Conservation (phyloP, 2,113 vertebrate genomes). For the Neolamprologus cancellatus region DNA sequence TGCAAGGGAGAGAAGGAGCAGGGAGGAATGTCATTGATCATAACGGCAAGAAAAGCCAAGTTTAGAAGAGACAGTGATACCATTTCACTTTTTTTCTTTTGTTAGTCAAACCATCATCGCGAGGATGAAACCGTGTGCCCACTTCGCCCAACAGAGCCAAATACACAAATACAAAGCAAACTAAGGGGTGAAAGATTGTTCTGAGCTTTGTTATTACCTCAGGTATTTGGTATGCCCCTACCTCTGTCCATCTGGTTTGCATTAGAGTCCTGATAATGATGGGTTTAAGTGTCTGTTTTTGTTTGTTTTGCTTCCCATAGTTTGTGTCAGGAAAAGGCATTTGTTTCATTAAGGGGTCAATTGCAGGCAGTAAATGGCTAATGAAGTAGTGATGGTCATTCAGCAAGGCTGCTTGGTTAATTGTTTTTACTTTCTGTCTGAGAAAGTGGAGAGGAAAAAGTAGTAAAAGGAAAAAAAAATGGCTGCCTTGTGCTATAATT, state of each 20-base stretch:
- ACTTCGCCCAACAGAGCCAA: constrained; percentile 35
- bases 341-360: constrained; percentile 76
- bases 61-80: not conserved
- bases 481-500: not conserved
- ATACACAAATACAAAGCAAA: constrained; percentile 26
- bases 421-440: constrained; percentile 44
- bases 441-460: not conserved
- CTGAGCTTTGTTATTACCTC: constrained; percentile 78
- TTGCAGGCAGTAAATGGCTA: constrained; percentile 41
- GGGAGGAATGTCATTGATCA: constrained; percentile 67
- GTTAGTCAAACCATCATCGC: not conserved
- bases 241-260: constrained; percentile 82
- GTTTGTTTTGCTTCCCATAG: constrained; percentile 80
- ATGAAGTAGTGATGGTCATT: constrained; percentile 52
- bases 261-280: constrained; percentile 81
- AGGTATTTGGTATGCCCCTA: constrained; percentile 82
- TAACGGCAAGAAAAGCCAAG: constrained; percentile 7
- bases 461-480: not conserved
- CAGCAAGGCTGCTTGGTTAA: not conserved
- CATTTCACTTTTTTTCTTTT: not conserved
- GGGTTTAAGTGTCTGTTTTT: constrained; percentile 75
- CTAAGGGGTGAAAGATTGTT: constrained; percentile 53
- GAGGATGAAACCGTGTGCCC: not conserved
- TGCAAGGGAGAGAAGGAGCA: constrained; percentile 42
- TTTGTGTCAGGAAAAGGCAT: constrained; percentile 75